Evolutionary conservation across 2,797 vertebrate species (phyloP).

Genomic region (Enteromius unitaeniatus): DNA sequence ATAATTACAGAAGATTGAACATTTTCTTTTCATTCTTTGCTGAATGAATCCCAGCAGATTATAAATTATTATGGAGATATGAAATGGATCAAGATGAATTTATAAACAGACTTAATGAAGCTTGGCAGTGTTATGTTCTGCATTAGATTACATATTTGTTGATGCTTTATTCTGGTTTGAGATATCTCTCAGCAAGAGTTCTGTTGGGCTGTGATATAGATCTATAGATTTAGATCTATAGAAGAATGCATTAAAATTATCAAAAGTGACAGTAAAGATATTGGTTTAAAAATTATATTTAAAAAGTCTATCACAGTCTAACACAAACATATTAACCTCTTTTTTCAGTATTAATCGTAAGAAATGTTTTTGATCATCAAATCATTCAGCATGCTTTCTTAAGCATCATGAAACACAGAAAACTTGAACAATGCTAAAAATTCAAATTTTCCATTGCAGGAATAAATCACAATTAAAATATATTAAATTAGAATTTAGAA

Average conservation of each 20-base stretch:
- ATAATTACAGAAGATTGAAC: conserved; percentile 14
- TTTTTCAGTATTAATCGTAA: not conserved
- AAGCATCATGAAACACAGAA: not conserved
- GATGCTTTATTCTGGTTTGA: conserved; percentile 13
- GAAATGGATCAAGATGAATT: conserved; percentile 2
- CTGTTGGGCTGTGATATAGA: conserved; percentile 45
- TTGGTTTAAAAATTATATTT: not conserved
- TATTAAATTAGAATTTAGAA: not conserved
- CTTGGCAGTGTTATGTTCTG: conserved; percentile 13
- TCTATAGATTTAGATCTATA: conserved; percentile 22
- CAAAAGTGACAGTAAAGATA: not conserved
- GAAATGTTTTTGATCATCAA: not conserved
- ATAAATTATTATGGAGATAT: not conserved
- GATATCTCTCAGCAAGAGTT: conserved; percentile 22
- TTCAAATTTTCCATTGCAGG: not conserved
- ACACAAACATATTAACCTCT: not conserved
- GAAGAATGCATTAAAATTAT: not conserved
- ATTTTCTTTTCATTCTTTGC: not conserved
- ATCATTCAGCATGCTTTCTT: not conserved
- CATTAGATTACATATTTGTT: not conserved
- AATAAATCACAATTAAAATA: not conserved
- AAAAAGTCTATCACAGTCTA: not conserved
- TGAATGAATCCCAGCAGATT: not conserved
- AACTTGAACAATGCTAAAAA: not conserved
- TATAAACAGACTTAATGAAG: not conserved